Evolutionary conservation across 92 coral and sea anemone species (phyloP).

Genomic region (Siderastrea radians): DNA sequence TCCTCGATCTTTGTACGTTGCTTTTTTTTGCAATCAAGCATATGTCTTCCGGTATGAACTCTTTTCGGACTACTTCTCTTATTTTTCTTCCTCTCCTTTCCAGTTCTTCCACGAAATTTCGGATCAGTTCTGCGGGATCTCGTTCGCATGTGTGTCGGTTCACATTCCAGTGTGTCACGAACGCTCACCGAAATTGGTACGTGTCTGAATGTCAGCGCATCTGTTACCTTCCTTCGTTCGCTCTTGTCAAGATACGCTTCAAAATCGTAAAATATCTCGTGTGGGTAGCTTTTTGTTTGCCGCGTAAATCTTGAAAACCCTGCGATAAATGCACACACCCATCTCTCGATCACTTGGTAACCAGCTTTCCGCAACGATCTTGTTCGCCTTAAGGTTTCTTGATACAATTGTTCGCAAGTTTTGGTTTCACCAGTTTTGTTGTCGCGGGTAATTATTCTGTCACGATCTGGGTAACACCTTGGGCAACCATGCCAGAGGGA

Average conservation of each 20-base stretch:
- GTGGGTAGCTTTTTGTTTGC: neutral
- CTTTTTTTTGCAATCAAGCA: too few relatives aligned
- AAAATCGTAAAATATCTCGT: constrained; percentile 2
- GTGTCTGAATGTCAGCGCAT: neutral
- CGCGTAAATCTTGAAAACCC: neutral
- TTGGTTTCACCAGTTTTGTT: too few relatives aligned
- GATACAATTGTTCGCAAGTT: neutral
- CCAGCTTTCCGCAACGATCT: neutral
- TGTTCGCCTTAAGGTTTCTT: neutral
- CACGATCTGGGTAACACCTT: neutral
- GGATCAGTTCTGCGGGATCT: neutral
- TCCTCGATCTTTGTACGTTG: too few relatives aligned
- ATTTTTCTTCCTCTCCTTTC: too few relatives aligned
- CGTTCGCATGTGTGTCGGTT: neutral
- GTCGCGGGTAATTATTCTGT: neutral
- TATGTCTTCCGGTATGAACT: too few relatives aligned
- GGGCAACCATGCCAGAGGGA: too few relatives aligned
- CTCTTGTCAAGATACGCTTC: neutral
- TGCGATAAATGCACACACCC: neutral
- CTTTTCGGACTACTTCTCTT: too few relatives aligned
- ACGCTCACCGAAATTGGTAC: too few relatives aligned
- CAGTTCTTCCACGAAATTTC: too few relatives aligned
- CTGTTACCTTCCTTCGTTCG: neutral
- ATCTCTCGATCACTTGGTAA: neutral
- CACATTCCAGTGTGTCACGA: neutral